Conservation (phyloP, 2,113 vertebrate species). For the Camelus dromedarius region DNA sequence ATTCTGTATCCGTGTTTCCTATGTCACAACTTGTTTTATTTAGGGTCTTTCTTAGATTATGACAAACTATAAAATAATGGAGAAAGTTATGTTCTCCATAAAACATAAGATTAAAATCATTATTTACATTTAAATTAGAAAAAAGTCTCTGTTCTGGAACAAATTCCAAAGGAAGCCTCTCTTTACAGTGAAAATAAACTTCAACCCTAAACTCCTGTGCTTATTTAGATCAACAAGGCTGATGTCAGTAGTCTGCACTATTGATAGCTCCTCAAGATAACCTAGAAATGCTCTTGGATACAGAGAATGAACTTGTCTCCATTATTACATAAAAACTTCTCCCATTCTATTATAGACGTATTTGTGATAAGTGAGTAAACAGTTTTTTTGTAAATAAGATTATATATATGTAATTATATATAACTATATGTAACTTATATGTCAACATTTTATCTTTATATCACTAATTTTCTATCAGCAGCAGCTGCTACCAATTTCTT, state of each 20-base stretch:
- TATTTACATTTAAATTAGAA: neutral
- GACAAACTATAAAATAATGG: neutral
- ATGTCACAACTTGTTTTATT: neutral
- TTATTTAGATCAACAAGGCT: neutral
- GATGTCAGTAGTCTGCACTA: neutral
- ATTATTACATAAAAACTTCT: neutral
- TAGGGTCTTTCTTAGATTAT: neutral
- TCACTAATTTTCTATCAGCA: neutral
- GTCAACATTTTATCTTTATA: neutral
- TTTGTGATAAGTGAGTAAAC: neutral
- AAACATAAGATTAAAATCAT: neutral
- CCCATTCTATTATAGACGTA: neutral
- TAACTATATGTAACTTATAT: neutral
- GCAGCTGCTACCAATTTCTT: slow-evolving; percentile 24
- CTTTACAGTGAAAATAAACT: neutral
- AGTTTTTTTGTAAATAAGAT: neutral
- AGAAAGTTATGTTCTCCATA: neutral
- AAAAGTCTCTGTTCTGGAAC: neutral
- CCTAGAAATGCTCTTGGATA: neutral
- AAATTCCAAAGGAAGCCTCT: neutral
- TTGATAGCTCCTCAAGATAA: neutral
- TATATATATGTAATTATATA: neutral
- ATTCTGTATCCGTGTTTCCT: neutral
- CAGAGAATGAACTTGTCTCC: neutral
- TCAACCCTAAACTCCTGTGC: too few relatives aligned